These are phyloP conservation scores for Rhagologus leucostigma DNA, from an alignment of 2,113 vertebrate species.

Conservation along the genomic window DNA sequence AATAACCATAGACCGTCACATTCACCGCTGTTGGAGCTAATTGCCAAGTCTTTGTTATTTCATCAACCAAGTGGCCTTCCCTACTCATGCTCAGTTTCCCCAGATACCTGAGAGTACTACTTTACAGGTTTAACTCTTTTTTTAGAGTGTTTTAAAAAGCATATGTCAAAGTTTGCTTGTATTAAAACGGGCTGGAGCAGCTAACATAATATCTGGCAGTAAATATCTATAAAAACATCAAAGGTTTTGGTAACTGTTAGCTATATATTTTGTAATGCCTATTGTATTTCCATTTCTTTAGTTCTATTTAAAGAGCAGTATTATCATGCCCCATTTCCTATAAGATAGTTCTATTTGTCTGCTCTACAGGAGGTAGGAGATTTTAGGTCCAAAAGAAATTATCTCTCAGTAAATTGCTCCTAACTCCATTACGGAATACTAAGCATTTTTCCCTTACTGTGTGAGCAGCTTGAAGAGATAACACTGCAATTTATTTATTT, in stretches of 20 bases:
- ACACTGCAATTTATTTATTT: conserved; percentile 74
- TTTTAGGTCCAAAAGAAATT: conserved; percentile 72
- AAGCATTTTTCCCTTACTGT: conserved; percentile 54
- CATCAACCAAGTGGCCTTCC: not conserved
- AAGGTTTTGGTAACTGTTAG: conserved; percentile 56
- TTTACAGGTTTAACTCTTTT: not conserved
- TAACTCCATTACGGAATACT: conserved; percentile 72
- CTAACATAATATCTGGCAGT: conserved; percentile 33
- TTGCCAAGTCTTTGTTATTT: not conserved
- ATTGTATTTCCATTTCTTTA: conserved; percentile 72
- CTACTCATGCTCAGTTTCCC: not conserved
- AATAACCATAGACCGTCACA: fast-evolving
- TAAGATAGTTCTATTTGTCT: conserved; percentile 74
- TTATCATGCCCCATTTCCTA: conserved; percentile 75
- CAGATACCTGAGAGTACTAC: not conserved
- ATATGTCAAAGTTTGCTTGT: not conserved
- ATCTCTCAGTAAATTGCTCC: conserved; percentile 73
- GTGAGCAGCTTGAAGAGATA: conserved; percentile 66
- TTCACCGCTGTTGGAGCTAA: not conserved
- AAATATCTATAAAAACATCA: conserved; percentile 64
- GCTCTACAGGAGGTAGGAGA: conserved; percentile 66
- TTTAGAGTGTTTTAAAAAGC: not conserved
- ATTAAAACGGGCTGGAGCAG: conserved; percentile 22
- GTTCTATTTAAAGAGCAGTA: conserved; percentile 68
- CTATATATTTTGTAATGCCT: conserved; percentile 65